phyloP scores from a whole-genome alignment of 2,797 vertebrate species.

The Enteromius anoplus region DNA sequence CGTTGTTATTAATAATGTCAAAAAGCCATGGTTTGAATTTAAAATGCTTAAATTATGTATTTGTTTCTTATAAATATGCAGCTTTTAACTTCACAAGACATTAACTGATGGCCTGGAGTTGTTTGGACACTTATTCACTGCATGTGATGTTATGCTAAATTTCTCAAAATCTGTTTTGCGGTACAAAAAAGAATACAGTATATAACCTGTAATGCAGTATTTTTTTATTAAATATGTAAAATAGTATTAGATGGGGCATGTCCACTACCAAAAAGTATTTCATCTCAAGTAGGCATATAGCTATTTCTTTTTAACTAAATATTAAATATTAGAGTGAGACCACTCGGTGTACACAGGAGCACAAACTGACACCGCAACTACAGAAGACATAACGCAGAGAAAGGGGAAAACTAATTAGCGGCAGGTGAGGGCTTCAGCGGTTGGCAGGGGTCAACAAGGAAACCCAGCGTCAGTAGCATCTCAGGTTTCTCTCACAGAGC shows the following conservation, averaged over 20 bases:
- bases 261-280: background rate
- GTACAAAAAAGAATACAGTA: no score
- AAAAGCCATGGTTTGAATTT: background rate
- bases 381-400: constrained; percentile 58
- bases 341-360: background rate
- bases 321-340: background rate
- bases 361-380: constrained; percentile 27
- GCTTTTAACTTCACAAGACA: background rate
- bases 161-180: background rate
- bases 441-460: constrained; percentile 65
- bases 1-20: background rate
- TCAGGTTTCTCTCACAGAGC: constrained; percentile 67
- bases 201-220: background rate
- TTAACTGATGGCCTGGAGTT: background rate
- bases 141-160: background rate
- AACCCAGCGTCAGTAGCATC: constrained; percentile 50
- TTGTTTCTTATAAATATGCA: background rate
- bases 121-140: background rate
- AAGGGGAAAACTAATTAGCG: constrained; percentile 71
- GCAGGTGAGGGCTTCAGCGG: constrained; percentile 65
- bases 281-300: background rate
- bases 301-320: background rate
- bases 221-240: no score
- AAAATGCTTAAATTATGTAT: background rate
- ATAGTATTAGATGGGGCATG: background rate